These are phyloP conservation scores for Coracias cyanogaster DNA, from an alignment of 2,797 vertebrate genomes.

Conservation along the genomic window DNA sequence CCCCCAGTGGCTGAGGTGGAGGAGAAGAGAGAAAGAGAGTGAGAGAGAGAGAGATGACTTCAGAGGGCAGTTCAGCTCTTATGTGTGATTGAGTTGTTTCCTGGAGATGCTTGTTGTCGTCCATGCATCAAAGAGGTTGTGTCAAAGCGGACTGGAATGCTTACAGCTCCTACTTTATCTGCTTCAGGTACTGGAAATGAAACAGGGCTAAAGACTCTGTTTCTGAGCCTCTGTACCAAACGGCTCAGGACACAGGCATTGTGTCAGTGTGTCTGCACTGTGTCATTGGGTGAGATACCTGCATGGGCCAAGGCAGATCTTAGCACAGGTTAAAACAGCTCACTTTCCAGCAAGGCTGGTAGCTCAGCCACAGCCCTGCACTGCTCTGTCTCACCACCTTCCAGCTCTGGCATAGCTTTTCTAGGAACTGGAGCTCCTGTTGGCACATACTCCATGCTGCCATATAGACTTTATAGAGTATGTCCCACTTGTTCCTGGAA, in stretches of 20 bases:
- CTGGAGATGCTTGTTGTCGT: background rate
- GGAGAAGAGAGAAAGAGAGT: background rate
- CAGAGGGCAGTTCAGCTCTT: background rate
- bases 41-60: background rate
- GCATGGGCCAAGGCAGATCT: background rate
- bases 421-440: background rate
- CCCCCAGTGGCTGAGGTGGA: background rate
- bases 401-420: background rate
- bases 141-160: background rate
- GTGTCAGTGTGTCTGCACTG: rapidly evolving
- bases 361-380: background rate
- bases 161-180: background rate
- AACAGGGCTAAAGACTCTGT: background rate
- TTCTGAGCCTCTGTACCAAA: background rate
- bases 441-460: rapidly evolving
- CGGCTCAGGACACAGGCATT: background rate
- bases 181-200: background rate
- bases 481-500: background rate
- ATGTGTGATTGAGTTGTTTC: rapidly evolving
- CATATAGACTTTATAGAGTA: rapidly evolving
- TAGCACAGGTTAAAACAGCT: rapidly evolving
- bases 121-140: rapidly evolving
- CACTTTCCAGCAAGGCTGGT: rapidly evolving
- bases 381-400: background rate
- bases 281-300: rapidly evolving